These are phyloP conservation scores for Pelobates cultripes DNA, from an alignment of 2,797 vertebrate species.

Conservation along the genomic window DNA sequence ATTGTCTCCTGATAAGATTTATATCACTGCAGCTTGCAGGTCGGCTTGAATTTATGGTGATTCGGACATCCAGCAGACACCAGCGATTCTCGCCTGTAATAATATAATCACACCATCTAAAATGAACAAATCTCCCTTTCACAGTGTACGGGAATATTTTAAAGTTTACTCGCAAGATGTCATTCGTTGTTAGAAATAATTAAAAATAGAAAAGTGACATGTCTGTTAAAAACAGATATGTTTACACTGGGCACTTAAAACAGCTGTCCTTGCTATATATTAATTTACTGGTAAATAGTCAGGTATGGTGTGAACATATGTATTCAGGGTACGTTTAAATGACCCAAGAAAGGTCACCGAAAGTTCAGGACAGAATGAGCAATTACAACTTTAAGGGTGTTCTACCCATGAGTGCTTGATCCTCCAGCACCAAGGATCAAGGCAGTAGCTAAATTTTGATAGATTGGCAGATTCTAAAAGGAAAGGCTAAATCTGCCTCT, in stretches of 20 bases:
- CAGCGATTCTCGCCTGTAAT: not conserved
- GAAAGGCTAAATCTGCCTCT: conserved; percentile 80
- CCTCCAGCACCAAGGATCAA: conserved; percentile 71
- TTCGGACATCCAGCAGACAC: not conserved
- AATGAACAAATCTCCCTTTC: no score
- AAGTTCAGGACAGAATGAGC: conserved; percentile 92
- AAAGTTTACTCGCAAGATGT: no score
- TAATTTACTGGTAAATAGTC: not conserved
- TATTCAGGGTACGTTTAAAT: conserved; percentile 69
- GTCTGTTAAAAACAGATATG: no score
- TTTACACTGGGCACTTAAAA: no score
- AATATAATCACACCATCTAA: no score
- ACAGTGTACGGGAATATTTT: no score
- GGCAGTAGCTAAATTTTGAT: conserved; percentile 92
- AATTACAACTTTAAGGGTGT: conserved; percentile 83
- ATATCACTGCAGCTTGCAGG: conserved; percentile 80
- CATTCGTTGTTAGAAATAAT: no score
- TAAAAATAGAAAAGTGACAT: no score
- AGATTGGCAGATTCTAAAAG: conserved; percentile 95
- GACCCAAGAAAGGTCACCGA: conserved; percentile 84
- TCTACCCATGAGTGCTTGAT: conserved; percentile 80
- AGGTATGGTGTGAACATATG: conserved; percentile 18
- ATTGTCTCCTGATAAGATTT: conserved; percentile 89
- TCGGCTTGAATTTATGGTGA: not conserved
- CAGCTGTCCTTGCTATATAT: no score